A percentile compares a stretch with the other conserved stretches of the same genome.
Conservation (phyloP, 2,888 invertebrate species). For the Metacarcinus magister region DNA sequence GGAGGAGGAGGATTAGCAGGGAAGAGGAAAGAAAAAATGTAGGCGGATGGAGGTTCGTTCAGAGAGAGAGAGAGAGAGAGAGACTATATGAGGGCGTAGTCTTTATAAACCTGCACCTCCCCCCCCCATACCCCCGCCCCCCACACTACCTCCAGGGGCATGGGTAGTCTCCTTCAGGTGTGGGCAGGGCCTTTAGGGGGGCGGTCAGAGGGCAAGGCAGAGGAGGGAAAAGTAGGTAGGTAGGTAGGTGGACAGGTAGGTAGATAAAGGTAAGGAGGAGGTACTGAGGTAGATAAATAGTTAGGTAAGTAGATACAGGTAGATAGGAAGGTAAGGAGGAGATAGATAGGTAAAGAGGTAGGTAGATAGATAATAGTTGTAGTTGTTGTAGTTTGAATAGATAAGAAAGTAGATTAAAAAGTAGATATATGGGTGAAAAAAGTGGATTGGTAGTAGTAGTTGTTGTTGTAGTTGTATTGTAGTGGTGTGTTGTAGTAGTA, state of each 20-base stretch:
- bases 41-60: not conserved
- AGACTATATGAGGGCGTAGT: not conserved
- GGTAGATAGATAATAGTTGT: too few species aligned
- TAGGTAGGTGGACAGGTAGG: not conserved
- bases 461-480: not conserved
- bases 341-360: too few species aligned
- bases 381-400: too few species aligned
- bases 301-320: too few species aligned
- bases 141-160: not conserved
- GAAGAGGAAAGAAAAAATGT: not conserved
- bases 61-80: conserved; percentile 34
- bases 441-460: not conserved
- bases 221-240: not conserved
- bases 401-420: too few species aligned
- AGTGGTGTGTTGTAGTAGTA: too few species aligned
- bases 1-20: conserved; percentile 27
- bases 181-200: not conserved
- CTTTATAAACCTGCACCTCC: too few species aligned
- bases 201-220: not conserved
- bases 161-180: not conserved
- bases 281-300: too few species aligned
- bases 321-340: too few species aligned
- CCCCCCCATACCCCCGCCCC: too few species aligned
- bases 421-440: not conserved
- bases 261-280: too few species aligned